Conservation (phyloP, 2,888 invertebrate genomes). For the Gnatocerus cornutus region DNA sequence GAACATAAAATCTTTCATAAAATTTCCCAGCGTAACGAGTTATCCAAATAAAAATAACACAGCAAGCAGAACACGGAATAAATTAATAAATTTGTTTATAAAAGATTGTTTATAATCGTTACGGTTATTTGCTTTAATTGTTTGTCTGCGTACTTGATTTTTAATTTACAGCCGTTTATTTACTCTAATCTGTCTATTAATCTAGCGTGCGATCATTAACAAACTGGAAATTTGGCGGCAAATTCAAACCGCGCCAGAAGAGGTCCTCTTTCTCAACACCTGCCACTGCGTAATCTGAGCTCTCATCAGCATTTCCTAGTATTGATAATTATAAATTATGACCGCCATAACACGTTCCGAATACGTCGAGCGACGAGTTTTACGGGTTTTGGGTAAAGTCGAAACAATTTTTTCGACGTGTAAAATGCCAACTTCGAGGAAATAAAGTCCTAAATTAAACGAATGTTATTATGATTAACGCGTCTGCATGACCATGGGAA, state of each 20-base stretch:
- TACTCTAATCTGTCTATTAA: too few species aligned
- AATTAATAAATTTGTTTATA: too few species aligned
- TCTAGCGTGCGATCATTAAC: too few species aligned
- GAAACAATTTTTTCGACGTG: not conserved
- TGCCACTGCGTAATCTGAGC: slow-evolving; percentile 24
- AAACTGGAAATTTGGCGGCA: too few species aligned
- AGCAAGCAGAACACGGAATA: too few species aligned
- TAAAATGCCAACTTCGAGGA: slow-evolving; percentile 22
- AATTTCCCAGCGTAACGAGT: too few species aligned
- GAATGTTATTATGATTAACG: slow-evolving; percentile 33
- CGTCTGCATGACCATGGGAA: slow-evolving; percentile 37
- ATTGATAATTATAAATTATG: slow-evolving; percentile 22
- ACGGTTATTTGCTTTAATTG: too few species aligned
- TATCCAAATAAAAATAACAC: too few species aligned
- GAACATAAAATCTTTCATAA: too few species aligned
- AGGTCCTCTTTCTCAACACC: slow-evolving; percentile 7
- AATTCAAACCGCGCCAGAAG: not conserved
- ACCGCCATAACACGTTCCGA: slow-evolving; percentile 14
- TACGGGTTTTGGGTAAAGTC: not conserved
- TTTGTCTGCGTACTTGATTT: too few species aligned
- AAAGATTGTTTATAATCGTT: too few species aligned
- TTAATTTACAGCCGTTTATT: too few species aligned
- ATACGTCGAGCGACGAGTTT: slow-evolving; percentile 20
- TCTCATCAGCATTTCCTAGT: slow-evolving; percentile 16
- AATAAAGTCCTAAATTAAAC: slow-evolving; percentile 23